Evolutionary conservation across 2,797 vertebrate species (phyloP).

Genomic region (Propithecus perrieri): DNA sequence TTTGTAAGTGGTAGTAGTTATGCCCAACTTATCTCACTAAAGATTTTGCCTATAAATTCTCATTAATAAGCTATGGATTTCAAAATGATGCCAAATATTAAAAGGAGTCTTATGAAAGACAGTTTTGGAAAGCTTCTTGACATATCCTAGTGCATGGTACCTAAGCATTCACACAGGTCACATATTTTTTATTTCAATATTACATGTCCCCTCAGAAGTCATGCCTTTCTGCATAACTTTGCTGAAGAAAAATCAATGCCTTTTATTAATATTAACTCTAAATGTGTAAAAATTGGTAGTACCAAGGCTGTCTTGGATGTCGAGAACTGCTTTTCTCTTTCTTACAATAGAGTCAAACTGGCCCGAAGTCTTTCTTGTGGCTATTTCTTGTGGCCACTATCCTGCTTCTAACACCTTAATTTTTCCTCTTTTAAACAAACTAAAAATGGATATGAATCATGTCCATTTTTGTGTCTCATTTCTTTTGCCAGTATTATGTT

Average conservation of each 20-base stretch:
- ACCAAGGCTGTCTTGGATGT: neutral
- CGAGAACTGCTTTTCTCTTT: neutral
- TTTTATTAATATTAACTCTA: neutral
- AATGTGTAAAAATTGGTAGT: neutral
- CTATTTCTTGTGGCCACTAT: neutral
- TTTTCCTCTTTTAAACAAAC: neutral
- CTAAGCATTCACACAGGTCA: neutral
- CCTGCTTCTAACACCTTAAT: neutral
- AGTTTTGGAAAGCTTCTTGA: neutral
- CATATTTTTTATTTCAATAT: slow-evolving; percentile 11
- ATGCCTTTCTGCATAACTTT: neutral
- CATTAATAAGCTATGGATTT: neutral
- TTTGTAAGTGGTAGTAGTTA: neutral
- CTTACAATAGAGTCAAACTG: neutral
- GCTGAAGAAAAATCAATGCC: neutral
- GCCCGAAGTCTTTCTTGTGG: neutral
- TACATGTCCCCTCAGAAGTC: neutral
- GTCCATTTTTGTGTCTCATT: neutral
- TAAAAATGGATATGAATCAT: neutral
- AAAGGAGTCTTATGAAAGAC: neutral
- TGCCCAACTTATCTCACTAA: neutral
- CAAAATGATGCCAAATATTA: neutral
- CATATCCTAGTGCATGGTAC: neutral
- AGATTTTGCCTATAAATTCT: neutral
- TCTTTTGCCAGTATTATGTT: neutral